A percentile compares a stretch with the other conserved stretches of the same genome.
phyloP scores from a whole-genome alignment of 2,113 vertebrate species.

The Neomonachus schauinslandi region DNA sequence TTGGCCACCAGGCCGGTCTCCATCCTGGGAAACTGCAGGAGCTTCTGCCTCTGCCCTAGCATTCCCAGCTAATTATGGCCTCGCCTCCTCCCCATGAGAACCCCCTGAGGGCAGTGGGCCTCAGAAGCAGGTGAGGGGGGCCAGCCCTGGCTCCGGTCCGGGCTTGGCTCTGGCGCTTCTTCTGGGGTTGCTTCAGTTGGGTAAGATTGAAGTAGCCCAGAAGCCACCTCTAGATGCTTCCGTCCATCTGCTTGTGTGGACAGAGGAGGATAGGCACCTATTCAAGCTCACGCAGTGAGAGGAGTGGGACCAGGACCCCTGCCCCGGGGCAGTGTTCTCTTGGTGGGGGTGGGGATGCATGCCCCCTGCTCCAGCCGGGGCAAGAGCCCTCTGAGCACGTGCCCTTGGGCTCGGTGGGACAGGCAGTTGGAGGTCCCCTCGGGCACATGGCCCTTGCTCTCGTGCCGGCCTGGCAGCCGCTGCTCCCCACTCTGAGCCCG shows the following conservation, averaged over 20 bases:
- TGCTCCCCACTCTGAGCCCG: not conserved
- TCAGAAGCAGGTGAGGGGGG: slow-evolving; percentile 26
- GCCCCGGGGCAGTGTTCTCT: not conserved
- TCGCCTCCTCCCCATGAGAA: slow-evolving; percentile 64
- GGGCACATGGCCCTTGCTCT: not conserved
- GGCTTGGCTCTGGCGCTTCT: not conserved
- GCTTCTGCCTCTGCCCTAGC: not conserved
- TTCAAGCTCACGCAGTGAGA: not conserved
- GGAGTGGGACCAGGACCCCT: too few species aligned
- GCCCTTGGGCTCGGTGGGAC: not conserved
- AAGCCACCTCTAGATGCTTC: not conserved
- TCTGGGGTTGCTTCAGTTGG: not conserved
- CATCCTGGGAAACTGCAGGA: slow-evolving; percentile 60
- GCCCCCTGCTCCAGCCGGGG: not conserved
- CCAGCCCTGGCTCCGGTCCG: not conserved
- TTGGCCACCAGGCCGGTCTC: not conserved
- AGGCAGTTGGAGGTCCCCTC: not conserved
- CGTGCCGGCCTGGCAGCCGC: not conserved
- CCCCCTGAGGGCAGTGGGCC: slow-evolving; percentile 55
- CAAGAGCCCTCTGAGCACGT: not conserved
- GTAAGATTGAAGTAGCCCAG: not conserved
- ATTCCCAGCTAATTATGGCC: slow-evolving; percentile 74
- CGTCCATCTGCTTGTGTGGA: not conserved
- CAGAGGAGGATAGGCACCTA: not conserved
- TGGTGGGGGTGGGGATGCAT: not conserved